phyloP scores from a whole-genome alignment of 1,140 invertebrate genomes.

The Helicorthomorpha holstii region DNA sequence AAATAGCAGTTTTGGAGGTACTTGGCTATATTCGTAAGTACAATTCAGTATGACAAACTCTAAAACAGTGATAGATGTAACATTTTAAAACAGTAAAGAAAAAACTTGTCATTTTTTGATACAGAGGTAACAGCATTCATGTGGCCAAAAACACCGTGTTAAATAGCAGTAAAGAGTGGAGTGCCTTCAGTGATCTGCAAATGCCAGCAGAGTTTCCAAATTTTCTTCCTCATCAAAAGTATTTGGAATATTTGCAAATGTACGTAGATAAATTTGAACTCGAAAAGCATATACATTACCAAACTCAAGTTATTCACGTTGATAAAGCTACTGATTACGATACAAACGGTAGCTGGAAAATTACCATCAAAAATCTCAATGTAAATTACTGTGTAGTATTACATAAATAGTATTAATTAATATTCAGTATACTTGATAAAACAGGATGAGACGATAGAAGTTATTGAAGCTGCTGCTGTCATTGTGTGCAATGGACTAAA shows the following conservation, averaged over 20 bases:
- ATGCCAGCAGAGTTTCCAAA: conserved; percentile 19
- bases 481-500: too few relatives aligned
- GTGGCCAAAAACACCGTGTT: too few relatives aligned
- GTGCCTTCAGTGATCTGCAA: conserved; percentile 25
- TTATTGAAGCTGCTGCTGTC: too few relatives aligned
- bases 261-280: conserved; percentile 20
- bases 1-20: conserved; percentile 28
- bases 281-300: conserved; percentile 6
- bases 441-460: too few relatives aligned
- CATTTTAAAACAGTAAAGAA: too few relatives aligned
- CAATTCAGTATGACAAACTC: too few relatives aligned
- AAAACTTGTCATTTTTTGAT: too few relatives aligned
- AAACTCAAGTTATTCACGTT: background rate
- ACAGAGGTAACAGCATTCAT: too few relatives aligned
- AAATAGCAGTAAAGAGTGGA: conserved; percentile 27
- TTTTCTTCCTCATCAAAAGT: conserved; percentile 22
- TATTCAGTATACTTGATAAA: too few relatives aligned
- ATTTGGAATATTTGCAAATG: conserved; percentile 20
- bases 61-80: too few relatives aligned
- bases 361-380: conserved; percentile 1
- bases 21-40: conserved; percentile 30
- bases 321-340: background rate
- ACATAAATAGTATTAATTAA: too few relatives aligned
- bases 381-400: too few relatives aligned
- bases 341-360: background rate